Conservation (phyloP, 2,797 vertebrate species). For the Leptodactylus fallax region DNA sequence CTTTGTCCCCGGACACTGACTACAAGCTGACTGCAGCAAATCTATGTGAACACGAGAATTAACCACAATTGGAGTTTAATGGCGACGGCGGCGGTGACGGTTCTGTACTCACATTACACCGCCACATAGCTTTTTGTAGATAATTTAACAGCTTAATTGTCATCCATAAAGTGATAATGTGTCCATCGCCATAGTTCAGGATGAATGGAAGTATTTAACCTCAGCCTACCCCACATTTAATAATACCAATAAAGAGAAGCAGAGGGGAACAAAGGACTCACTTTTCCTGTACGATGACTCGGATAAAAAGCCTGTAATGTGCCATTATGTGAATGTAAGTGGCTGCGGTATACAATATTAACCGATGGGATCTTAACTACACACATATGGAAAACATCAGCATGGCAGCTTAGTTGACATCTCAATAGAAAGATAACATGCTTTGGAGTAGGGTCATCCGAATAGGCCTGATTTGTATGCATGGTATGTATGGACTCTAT, state of each 20-base stretch:
- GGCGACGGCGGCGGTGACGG: no score
- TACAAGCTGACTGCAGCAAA: neutral
- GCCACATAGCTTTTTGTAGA: constrained; percentile 22
- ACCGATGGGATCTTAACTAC: neutral
- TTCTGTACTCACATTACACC: neutral
- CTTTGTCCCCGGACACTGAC: neutral
- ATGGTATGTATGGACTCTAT: no score
- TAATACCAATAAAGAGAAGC: constrained; percentile 45
- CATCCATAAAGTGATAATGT: constrained; percentile 40
- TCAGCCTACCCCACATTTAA: constrained; percentile 21
- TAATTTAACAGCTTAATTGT: constrained; percentile 43
- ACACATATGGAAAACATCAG: constrained; percentile 1
- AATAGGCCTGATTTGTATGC: no score
- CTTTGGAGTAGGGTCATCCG: no score
- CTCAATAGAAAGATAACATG: neutral
- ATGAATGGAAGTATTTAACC: constrained; percentile 45
- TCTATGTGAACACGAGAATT: neutral
- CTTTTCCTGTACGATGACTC: constrained; percentile 27
- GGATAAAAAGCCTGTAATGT: constrained; percentile 35
- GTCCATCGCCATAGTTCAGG: constrained; percentile 15
- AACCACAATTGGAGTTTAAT: neutral
- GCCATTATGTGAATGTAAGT: neutral
- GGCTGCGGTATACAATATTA: neutral
- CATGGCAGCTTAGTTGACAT: neutral
- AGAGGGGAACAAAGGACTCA: constrained; percentile 39